These are phyloP conservation scores for Caenorhabditis drosophilae DNA, from an alignment of 2,888 invertebrate species.

Conservation along the genomic window DNA sequence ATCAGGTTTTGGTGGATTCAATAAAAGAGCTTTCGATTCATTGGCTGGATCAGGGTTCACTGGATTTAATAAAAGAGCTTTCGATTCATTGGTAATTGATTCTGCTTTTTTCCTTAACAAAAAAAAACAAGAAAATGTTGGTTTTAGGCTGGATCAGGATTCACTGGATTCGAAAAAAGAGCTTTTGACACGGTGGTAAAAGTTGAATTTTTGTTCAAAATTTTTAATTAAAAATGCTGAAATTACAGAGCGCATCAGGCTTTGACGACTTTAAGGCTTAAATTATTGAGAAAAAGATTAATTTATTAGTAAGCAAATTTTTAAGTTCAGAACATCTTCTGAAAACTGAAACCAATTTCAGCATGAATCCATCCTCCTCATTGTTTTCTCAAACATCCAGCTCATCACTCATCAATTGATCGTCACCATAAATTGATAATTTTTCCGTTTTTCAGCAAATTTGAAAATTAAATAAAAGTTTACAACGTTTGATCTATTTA, in stretches of 20 bases:
- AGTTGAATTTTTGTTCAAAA: not conserved
- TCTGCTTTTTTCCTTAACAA: not conserved
- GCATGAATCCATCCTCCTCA: too few species aligned
- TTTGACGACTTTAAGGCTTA: slow-evolving; percentile 29
- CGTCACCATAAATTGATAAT: too few species aligned
- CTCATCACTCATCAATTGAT: too few species aligned
- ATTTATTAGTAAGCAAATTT: too few species aligned
- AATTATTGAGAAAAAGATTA: too few species aligned
- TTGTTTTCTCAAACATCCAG: too few species aligned
- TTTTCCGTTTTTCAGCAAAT: too few species aligned
- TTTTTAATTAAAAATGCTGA: not conserved
- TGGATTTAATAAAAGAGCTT: slow-evolving; percentile 33
- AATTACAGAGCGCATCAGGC: slow-evolving; percentile 23
- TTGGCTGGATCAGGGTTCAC: slow-evolving; percentile 23
- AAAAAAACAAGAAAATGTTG: slow-evolving; percentile 2
- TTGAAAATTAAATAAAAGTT: too few species aligned
- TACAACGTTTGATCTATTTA: too few species aligned
- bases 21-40: slow-evolving; percentile 38
- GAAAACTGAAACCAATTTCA: too few species aligned
- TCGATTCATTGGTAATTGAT: slow-evolving; percentile 26
- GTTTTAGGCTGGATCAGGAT: slow-evolving; percentile 16
- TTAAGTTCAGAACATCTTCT: too few species aligned
- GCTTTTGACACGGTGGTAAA: slow-evolving; percentile 34
- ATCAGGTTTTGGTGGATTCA: slow-evolving; percentile 39
- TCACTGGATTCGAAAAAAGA: slow-evolving; percentile 32